Base-by-base conservation (phyloP, 1,140 invertebrate species). In the Argopecten irradians region DNA sequence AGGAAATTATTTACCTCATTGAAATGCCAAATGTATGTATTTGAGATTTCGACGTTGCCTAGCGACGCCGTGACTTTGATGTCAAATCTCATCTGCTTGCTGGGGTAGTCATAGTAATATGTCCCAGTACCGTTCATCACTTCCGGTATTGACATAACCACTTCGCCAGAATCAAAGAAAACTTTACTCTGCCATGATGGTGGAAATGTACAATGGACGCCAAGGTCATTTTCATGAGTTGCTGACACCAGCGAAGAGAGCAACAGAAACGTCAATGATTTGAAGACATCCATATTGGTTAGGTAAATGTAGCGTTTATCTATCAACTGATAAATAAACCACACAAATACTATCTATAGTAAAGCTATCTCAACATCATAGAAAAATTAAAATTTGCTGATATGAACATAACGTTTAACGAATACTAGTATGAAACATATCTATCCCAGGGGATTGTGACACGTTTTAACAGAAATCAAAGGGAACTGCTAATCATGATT, bases 1-100 rank as follows among this genome's bases (percentile, higher is more conserved):
- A n/a, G n/a, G n/a, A n/a, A n/a, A n/a, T n/a, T n/a, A n/a, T 16
- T 71, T 71, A 71, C 55, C 55, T 71, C 55, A 71, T 71, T 71
- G 11, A 71, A 71, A 71, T 71, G 55, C 55, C 55, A 71, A 1
- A 71, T 71, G 16, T 71, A 71, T 0, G 55, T 71, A 28, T 71
- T 71, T 28, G 22, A 71, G 22, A 71, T 8, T 1, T 1, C 5
- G 5, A 71, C 55, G 55, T 71, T 71, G n/a, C 55, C 55, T 71
- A 71, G 55, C 7, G 55, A 71, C n/a, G 55, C 55, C n/a, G 5
- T n/a, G 55, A 1, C 22, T 3, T 71, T 7, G n/a, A 71, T 28
- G n/a, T 71, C 55, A 71, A 71, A 71, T 71, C 55, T 71, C 55
- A 28, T 71, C 55, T 71, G 55, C 13, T 71, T 22, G 55, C 28